A percentile compares a stretch with the other conserved stretches of the same genome.
These are phyloP conservation scores for Drosophila mayri DNA, from an alignment of 1,140 invertebrate genomes.

Conservation along the genomic window DNA sequence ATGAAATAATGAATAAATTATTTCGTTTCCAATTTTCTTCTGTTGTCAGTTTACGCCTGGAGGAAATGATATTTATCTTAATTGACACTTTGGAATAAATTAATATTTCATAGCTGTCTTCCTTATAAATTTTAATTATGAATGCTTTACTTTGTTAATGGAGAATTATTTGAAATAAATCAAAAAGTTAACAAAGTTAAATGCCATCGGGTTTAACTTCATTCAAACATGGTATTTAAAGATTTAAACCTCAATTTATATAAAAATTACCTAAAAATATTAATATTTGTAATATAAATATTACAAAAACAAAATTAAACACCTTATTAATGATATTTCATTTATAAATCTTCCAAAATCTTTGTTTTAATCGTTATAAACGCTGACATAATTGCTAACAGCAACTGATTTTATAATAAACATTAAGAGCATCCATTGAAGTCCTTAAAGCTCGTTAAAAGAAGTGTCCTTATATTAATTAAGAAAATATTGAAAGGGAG, in stretches of 20 bases:
- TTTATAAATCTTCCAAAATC: neutral
- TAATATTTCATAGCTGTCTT: neutral
- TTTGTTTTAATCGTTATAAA: neutral
- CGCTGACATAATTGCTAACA: neutral
- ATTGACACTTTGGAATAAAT: slow-evolving; percentile 3
- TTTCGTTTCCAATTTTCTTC: neutral
- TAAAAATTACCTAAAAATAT: neutral
- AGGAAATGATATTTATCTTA: slow-evolving; percentile 2
- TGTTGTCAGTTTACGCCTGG: slow-evolving; percentile 1
- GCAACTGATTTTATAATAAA: neutral
- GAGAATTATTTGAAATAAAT: neutral
- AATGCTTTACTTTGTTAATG: neutral
- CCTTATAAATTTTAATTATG: neutral
- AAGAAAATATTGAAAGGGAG: neutral
- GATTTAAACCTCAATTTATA: too few species aligned
- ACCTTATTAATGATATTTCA: neutral
- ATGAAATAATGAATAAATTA: neutral
- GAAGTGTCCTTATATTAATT: neutral
- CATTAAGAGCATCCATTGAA: neutral
- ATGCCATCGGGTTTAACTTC: neutral
- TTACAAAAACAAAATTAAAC: too few species aligned
- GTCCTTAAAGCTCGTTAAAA: neutral
- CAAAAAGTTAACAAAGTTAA: neutral
- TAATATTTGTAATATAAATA: too few species aligned
- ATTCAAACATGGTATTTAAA: neutral